Conservation (phyloP, 2,888 invertebrate genomes). For the Eurytoma californica region DNA sequence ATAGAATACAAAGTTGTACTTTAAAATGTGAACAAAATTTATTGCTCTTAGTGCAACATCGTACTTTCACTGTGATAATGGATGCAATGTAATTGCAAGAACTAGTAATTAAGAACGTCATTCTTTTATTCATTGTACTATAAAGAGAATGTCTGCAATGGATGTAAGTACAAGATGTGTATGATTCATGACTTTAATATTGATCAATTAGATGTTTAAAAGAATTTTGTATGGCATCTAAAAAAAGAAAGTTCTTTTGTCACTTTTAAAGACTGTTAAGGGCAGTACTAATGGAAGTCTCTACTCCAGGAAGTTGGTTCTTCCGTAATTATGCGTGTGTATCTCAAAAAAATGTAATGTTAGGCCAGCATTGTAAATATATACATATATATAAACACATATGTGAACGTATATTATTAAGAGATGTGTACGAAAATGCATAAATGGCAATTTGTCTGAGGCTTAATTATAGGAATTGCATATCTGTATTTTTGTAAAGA, state of each 20-base stretch:
- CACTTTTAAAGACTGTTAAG: conserved; percentile 44
- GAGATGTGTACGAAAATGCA: conserved; percentile 52
- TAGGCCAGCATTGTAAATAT: conserved; percentile 30
- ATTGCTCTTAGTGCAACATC: conserved; percentile 48
- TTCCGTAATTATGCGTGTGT: conserved; percentile 27
- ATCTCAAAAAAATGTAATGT: background rate
- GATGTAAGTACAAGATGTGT: conserved; percentile 21
- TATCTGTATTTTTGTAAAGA: conserved; percentile 64
- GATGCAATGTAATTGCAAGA: conserved; percentile 57
- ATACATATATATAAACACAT: conserved; percentile 25
- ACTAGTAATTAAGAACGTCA: conserved; percentile 47
- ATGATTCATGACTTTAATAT: conserved; percentile 29
- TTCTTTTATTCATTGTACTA: conserved; percentile 38
- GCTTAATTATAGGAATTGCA: conserved; percentile 56
- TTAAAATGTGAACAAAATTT: conserved; percentile 43
- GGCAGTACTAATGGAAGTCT: conserved; percentile 26
- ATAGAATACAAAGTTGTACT: conserved; percentile 9
- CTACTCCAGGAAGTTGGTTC: conserved; percentile 34
- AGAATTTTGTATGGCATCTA: conserved; percentile 46
- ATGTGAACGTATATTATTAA: conserved; percentile 30
- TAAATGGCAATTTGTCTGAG: conserved; percentile 50
- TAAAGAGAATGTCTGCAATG: conserved; percentile 20
- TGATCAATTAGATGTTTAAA: conserved; percentile 42
- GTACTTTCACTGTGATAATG: conserved; percentile 56
- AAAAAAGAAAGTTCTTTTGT: conserved; percentile 35